phyloP scores from a whole-genome alignment of 1,140 invertebrate genomes.

The Vanessa tameamea region DNA sequence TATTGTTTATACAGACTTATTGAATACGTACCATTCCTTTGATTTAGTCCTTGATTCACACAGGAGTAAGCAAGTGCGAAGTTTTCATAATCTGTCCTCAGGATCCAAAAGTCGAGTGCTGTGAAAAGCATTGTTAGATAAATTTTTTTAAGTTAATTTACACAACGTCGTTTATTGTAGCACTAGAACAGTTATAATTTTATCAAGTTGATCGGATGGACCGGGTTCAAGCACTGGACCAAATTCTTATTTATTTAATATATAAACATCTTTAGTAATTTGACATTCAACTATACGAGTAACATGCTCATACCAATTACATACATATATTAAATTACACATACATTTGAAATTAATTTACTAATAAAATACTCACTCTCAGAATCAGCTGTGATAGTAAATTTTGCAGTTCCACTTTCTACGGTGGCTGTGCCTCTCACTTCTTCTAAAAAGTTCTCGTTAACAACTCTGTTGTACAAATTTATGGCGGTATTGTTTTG shows the following conservation, averaged over 20 bases:
- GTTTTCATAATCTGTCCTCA: slow-evolving; percentile 46
- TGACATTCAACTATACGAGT: too few species aligned
- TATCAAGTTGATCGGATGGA: too few species aligned
- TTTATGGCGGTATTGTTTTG: slow-evolving; percentile 28
- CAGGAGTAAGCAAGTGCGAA: slow-evolving; percentile 53
- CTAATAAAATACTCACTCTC: slow-evolving; percentile 37
- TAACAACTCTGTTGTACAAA: slow-evolving; percentile 41
- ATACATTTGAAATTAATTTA: too few species aligned
- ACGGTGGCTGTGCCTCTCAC: slow-evolving; percentile 35
- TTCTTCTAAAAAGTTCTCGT: slow-evolving; percentile 52
- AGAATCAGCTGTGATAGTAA: slow-evolving; percentile 34
- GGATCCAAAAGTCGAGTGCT: slow-evolving; percentile 53
- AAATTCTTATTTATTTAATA: too few species aligned
- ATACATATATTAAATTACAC: too few species aligned
- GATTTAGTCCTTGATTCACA: slow-evolving; percentile 41
- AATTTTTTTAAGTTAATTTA: neutral
- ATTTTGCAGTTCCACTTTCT: slow-evolving; percentile 42
- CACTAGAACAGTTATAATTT: too few species aligned
- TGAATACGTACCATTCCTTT: slow-evolving; percentile 49
- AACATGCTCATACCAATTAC: too few species aligned
- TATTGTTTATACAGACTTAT: neutral
- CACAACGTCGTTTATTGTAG: too few species aligned
- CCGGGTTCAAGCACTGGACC: too few species aligned
- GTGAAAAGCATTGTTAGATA: slow-evolving; percentile 25
- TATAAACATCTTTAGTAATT: too few species aligned